Evolutionary conservation across 2,797 vertebrate species (phyloP), one percentile per base, ranked within the genome.

Genomic region (Brachyalestes nurse): DNA sequence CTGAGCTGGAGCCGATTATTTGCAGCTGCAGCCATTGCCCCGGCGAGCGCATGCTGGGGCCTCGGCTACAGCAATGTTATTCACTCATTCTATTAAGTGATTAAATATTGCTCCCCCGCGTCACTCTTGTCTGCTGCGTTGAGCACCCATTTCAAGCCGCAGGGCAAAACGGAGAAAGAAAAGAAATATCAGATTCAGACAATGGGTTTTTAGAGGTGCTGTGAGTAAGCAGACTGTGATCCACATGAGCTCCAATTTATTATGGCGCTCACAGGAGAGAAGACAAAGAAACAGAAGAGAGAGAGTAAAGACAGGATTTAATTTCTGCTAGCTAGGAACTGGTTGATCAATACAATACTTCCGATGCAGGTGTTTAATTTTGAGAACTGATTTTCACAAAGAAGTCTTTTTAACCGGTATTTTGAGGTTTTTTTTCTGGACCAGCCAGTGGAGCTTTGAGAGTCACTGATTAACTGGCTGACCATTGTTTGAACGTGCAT

Each of bases 1-100:
- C 91, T 92, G 93, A 94, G 90, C 93, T 92, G 90, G 87, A 93
- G 91, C 91, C 86, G 90, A 94, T 93, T 93, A 92, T 91, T 92
- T 89, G 86, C 91, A 87, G 88, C 91, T 87, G 89, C 87, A 75
- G 87, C 87, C 23, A 79, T 76, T 82, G 84, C 74, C 69, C 14
- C 34, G 82, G 87, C 78, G 75, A 72, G 84, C 16, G 6, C 21
- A 60, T 13, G 79, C 61, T 60, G 83, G 83, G 78, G 77, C 40
- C 83, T 81, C 34, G 38, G 55, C 34, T 85, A 79, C 83, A 76
- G 83, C 84, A 71, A 76, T 86, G 82, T 89, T 90, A 90, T 89
- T 91, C 89, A 89, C 91, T 91, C 91, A 89, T 91, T 92, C 89
- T 85, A 91, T 92, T 93, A 92, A 90, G 83, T 84, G 90, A 89